Evolutionary conservation across 2,888 invertebrate genomes (phyloP), one percentile per base, ranked within the genome.

Genomic region (Junonia oenone): DNA sequence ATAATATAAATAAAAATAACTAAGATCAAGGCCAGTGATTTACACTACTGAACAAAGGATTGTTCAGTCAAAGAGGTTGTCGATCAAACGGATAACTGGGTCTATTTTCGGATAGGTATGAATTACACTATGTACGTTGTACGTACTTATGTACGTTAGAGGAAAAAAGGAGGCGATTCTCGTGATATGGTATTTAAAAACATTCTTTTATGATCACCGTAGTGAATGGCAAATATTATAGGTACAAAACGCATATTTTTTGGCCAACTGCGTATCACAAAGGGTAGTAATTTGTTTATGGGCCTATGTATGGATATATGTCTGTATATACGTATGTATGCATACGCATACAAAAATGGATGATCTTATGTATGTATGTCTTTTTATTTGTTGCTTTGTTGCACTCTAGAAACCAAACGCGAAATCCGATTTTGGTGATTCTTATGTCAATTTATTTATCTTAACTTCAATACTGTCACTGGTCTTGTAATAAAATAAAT

Each of bases 1-100:
- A 27, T 33, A 33, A 33, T 33, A 47, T 57, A 56, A 46, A 51
- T 55, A 59, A 59, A 59, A 62, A 62, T 63, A 61, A 61, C 48
- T 40, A 29, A 81, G 81, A 82, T 83, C 73, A 80, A 83, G 81
- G 80, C 63, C 78, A 75, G 47, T 45, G 81, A 81, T 81, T 71
- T 58, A 72, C 72, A 73, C 70, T 68, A 64, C 58, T 66, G 66
- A 64, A 66, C 62, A 67, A 67, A 61, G 57, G 58, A 60, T 35
- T 57, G 63, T 57, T 62, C 56, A 64, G 53, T 45, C 54, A 51
- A 73, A 66, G 63, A 72, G 72, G 68, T 66, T 61, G 62, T 62
- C 55, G 82, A 83, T 85, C 64, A 70, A 64, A 58, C 54, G 46
- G 83, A 81, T 84, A 81, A 68, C 56, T 48, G 47, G 27, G 60